Percentiles rank a stretch among this genome's conserved stretches.
Evolutionary conservation across 2,888 invertebrate genomes (phyloP).

Genomic region (Ectemnius continuus): DNA sequence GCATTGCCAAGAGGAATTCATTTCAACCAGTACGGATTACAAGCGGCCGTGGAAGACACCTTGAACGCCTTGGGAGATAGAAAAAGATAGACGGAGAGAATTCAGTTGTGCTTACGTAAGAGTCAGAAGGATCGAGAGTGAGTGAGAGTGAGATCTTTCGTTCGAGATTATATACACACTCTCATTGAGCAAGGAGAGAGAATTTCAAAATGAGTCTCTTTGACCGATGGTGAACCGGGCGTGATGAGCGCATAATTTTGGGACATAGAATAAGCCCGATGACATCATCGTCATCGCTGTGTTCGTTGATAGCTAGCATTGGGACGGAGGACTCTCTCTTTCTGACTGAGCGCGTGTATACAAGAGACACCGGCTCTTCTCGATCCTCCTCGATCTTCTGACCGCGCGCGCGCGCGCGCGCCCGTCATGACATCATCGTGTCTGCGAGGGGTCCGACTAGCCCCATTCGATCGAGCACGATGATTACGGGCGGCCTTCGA

Average conservation of each 20-base stretch:
- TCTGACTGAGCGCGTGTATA: neutral
- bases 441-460: conserved; percentile 26
- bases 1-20: no score
- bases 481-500: conserved; percentile 42
- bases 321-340: neutral
- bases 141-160: no score
- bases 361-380: neutral
- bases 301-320: conserved; percentile 32
- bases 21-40: no score
- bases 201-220: conserved; percentile 45
- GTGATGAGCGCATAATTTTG: conserved; percentile 51
- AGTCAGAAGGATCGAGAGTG: neutral
- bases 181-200: conserved; percentile 42
- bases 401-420: neutral
- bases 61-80: no score
- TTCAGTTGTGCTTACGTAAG: conserved; percentile 21
- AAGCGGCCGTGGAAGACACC: no score
- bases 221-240: conserved; percentile 19
- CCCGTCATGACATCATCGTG: conserved; percentile 53
- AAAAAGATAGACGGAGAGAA: neutral
- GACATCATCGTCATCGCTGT: conserved; percentile 54
- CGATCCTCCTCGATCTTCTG: neutral
- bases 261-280: conserved; percentile 44
- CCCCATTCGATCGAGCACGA: conserved; percentile 40
- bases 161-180: neutral